Evolutionary conservation across 2,113 vertebrate species (phyloP).

Genomic region (Pycnonotus jocosus): DNA sequence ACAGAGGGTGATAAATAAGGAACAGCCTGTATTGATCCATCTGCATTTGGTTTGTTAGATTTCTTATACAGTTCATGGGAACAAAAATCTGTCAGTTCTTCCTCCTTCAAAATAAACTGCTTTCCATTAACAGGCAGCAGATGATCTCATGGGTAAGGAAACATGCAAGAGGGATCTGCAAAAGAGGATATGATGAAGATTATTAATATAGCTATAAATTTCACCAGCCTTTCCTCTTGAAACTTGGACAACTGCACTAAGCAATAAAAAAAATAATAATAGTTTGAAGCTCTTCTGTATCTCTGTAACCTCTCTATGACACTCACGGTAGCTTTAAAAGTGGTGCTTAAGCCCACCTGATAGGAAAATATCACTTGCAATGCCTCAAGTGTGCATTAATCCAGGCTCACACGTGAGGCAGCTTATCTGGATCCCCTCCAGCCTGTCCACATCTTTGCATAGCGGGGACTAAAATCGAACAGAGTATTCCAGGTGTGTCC

Average conservation of each 20-base stretch:
- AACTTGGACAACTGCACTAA: neutral
- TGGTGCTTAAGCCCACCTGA: neutral
- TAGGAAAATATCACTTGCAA: neutral
- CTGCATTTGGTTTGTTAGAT: conserved; percentile 32
- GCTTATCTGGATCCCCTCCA: neutral
- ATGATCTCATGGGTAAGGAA: conserved; percentile 30
- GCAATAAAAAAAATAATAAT: neutral
- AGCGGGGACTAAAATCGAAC: rapidly evolving
- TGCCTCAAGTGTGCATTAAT: neutral
- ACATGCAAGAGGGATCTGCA: neutral
- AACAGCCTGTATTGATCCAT: conserved; percentile 30
- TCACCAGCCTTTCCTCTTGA: neutral
- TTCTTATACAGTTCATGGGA: conserved; percentile 27
- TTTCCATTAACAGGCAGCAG: conserved; percentile 21
- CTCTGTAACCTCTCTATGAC: neutral
- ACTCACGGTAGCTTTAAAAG: neutral
- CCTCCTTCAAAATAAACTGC: conserved; percentile 39
- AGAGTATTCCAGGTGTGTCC: neutral
- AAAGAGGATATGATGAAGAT: neutral
- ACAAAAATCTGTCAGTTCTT: conserved; percentile 29
- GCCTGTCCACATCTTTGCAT: neutral
- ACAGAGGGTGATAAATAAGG: conserved; percentile 49
- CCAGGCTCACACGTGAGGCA: neutral
- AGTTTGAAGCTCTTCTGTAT: neutral
- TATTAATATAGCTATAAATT: conserved; percentile 37